Base-by-base conservation (phyloP, 2,888 invertebrate species). In the Aplocera efformata region DNA sequence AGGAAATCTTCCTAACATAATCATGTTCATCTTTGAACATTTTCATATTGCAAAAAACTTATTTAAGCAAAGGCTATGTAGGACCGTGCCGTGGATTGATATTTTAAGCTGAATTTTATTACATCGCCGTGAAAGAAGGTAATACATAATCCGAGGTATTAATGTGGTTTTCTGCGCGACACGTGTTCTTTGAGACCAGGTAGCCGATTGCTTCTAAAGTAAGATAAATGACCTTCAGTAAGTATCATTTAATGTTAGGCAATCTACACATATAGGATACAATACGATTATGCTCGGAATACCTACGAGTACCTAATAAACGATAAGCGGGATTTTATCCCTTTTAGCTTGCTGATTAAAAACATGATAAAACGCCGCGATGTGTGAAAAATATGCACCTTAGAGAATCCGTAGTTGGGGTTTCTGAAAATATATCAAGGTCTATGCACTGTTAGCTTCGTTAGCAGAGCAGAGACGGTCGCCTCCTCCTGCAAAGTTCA, bases 31-130 rank as follows among this genome's bases (percentile, higher is more conserved):
- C 42, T 56, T 53, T 51, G 42, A 66, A 60, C 52, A 61, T 56
- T 56, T 61, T 62, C 50, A 61, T 63, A 59, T 60, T 57, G 56
- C 51, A 50, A 61, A 64, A 58, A 60, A 67, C 60, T 67, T 57
- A 56, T 63, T 66, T 63, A 60, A 60, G 55, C 42, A 52, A 66
- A 67, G 64, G 59, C 60, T 52, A 50, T 60, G n/a, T n/a, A n/a
- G n/a, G 63, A 63, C 58, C 58, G 56, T 53, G 58, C 58, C 63
- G 54, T 49, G 65, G 67, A 67, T 68, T 60, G 67, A 70, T 72
- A 72, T 76, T 78, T 79, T 88, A 88, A 88, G 86, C 86, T 85
- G 86, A 84, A 82, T 86, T 88, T 88, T 86, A 88, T 88, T 86
- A 85, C 85, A 70, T 77, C 70, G 72, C 69, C 63, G 61, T 81